phyloP scores from a whole-genome alignment of 2,797 vertebrate species.

The Salarias fasciatus region DNA sequence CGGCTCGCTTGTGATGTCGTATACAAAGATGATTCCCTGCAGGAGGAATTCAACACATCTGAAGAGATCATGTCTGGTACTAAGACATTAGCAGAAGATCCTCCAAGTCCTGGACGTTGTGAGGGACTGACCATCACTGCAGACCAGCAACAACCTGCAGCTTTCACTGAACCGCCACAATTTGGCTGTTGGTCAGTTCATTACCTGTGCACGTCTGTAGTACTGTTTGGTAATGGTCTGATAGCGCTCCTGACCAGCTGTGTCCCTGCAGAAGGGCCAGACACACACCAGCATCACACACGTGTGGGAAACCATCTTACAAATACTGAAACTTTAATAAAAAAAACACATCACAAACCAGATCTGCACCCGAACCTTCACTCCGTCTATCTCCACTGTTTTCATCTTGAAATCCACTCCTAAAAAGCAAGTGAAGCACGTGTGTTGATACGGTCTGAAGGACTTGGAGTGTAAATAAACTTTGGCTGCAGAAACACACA shows the following conservation, averaged over 20 bases:
- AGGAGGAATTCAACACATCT: background rate
- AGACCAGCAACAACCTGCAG: too few species aligned
- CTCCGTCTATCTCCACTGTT: slow-evolving; percentile 92
- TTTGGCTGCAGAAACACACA: too few species aligned
- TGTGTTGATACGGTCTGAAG: too few species aligned
- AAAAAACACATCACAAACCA: slow-evolving; percentile 80
- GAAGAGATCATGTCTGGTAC: too few species aligned
- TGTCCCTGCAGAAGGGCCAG: slow-evolving; percentile 86
- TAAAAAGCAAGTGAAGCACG: slow-evolving; percentile 60
- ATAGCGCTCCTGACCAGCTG: slow-evolving; percentile 95
- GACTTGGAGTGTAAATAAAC: too few species aligned
- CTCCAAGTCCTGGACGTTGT: too few species aligned
- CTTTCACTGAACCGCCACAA: too few species aligned
- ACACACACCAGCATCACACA: slow-evolving; percentile 3
- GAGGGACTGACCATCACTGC: too few species aligned
- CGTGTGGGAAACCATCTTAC: background rate
- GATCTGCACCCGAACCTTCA: slow-evolving; percentile 94
- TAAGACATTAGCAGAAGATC: too few species aligned
- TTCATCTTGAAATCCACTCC: slow-evolving; percentile 99
- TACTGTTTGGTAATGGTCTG: slow-evolving; percentile 97
- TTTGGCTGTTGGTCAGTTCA: background rate
- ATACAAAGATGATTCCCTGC: slow-evolving; percentile 93
- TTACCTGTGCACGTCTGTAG: slow-evolving; percentile 92
- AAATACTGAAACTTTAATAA: background rate
- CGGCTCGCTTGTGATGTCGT: slow-evolving; percentile 89